Base-by-base conservation (phyloP, 1,140 invertebrate species). In the Drosophila tristis region DNA sequence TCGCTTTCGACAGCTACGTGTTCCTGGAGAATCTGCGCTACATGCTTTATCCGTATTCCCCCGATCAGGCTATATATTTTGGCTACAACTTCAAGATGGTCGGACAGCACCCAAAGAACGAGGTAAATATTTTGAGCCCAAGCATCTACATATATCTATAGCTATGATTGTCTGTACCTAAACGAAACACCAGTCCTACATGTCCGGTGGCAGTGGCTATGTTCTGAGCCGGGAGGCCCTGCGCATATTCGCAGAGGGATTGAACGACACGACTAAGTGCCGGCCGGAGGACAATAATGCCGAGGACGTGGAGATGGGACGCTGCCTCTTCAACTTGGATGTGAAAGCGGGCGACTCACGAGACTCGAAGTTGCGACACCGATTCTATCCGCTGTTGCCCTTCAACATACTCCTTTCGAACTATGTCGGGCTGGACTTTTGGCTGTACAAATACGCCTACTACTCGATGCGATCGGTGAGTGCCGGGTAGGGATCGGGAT, bases 171-270 rank as follows among this genome's bases (percentile, higher is more conserved):
- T 1, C 13, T 29, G 5, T 6, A 31, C 6, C 13, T 35, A 13
- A 29, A 20, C 1, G 1, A 9, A 2, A 45, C 5, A 0, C 0
- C 15, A 97, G 93, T 97, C 97, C 0, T 99, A 98, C 91, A 98
- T 98, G 97, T 98, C 97, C 82, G 97, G 97, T 80, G 97, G 97
- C 5, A 96, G 96, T 62, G 96, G 97, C 9, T 99, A 99, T 92
- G 97, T 99, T 39, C 92, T 99, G 42, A 98, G 98, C 82, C 93
- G 94, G 44, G 95, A 95, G 90, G 96, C 96, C 1, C 73, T 98
- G 1, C 93, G 94, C 42, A 92, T 93, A 59, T 97, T 98, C 84
- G 94, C 97, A 5, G 94, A 94, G 57, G 96, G 93, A 0, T 81
- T 98, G 20, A 94, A 94, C 0, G 77, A 87, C 31, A 62, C 62